These are phyloP conservation scores for Gerris lacustris DNA, from an alignment of 2,888 invertebrate genomes.

Conservation along the genomic window DNA sequence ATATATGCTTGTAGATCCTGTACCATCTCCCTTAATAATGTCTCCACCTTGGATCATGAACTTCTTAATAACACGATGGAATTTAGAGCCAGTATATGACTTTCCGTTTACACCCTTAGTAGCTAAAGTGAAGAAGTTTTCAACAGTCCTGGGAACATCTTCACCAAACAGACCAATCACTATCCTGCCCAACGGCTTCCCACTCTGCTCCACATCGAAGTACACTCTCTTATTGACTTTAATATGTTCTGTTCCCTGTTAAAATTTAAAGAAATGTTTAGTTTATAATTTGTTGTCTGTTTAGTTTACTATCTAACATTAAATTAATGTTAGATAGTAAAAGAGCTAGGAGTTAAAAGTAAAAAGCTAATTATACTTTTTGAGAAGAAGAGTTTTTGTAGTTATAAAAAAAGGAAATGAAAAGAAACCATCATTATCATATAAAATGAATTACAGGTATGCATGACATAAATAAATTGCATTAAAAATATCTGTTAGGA, in stretches of 20 bases:
- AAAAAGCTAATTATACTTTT: too few species aligned
- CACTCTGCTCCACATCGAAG: constrained; percentile 75
- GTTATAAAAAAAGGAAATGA: too few species aligned
- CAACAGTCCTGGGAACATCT: constrained; percentile 79
- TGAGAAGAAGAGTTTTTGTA: too few species aligned
- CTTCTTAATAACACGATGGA: constrained; percentile 77
- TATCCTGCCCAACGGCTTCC: constrained; percentile 51
- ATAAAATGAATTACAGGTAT: too few species aligned
- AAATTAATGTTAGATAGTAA: too few species aligned
- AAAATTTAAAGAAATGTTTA: constrained; percentile 22
- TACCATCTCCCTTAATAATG: constrained; percentile 65
- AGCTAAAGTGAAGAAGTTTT: constrained; percentile 73
- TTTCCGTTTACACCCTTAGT: constrained; percentile 55
- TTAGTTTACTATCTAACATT: too few species aligned
- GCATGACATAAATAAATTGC: too few species aligned
- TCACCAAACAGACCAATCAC: constrained; percentile 86
- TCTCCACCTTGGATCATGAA: constrained; percentile 90
- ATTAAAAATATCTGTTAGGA: too few species aligned
- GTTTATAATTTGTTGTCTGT: too few species aligned
- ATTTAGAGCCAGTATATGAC: constrained; percentile 78
- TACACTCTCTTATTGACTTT: constrained; percentile 68
- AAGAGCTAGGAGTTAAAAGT: too few species aligned
- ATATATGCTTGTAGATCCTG: constrained; percentile 79
- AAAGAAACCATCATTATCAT: too few species aligned
- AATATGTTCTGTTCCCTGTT: constrained; percentile 47